phyloP scores from a whole-genome alignment of 2,888 invertebrate species.

The Anagyrus pseudococci region DNA sequence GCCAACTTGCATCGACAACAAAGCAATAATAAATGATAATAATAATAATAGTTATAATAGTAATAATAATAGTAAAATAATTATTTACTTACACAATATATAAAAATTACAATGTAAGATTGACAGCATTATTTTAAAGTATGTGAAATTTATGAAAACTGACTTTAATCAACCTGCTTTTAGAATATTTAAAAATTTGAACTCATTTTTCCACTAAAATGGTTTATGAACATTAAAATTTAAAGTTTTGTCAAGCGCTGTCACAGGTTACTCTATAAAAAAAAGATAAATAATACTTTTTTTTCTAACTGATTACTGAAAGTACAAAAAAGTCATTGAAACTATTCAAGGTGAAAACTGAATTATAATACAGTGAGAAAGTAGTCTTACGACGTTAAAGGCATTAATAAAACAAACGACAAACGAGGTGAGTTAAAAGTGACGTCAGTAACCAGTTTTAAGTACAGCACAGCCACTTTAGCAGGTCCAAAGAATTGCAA shows the following conservation, averaged over 20 bases:
- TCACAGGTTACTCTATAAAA: conserved; percentile 24
- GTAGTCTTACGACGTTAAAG: not conserved
- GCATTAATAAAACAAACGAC: conserved; percentile 6
- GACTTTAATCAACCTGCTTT: conserved; percentile 10
- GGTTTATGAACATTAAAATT: conserved; percentile 10
- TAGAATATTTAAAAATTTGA: conserved; percentile 21
- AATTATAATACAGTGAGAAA: conserved; percentile 6
- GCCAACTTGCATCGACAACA: conserved; percentile 22
- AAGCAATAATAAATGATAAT: conserved; percentile 23
- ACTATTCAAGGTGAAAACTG: conserved; percentile 15
- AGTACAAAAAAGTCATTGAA: conserved; percentile 4
- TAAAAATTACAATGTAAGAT: conserved; percentile 28
- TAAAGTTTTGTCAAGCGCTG: conserved; percentile 26
- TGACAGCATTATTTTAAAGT: conserved; percentile 35
- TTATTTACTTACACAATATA: conserved; percentile 18
- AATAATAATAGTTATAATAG: conserved; percentile 24
- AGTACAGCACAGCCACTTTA: conserved; percentile 40
- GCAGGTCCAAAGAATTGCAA: conserved; percentile 33
- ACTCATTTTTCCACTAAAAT: conserved; percentile 13
- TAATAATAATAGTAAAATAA: conserved; percentile 14
- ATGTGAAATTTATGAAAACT: conserved; percentile 16
- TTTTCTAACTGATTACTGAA: conserved; percentile 37
- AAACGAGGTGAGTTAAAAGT: conserved; percentile 21
- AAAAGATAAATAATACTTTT: conserved; percentile 36
- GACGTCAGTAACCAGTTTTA: conserved; percentile 39